Evolutionary conservation across 2,888 invertebrate genomes (phyloP).

Genomic region (Margaritifera margaritifera): DNA sequence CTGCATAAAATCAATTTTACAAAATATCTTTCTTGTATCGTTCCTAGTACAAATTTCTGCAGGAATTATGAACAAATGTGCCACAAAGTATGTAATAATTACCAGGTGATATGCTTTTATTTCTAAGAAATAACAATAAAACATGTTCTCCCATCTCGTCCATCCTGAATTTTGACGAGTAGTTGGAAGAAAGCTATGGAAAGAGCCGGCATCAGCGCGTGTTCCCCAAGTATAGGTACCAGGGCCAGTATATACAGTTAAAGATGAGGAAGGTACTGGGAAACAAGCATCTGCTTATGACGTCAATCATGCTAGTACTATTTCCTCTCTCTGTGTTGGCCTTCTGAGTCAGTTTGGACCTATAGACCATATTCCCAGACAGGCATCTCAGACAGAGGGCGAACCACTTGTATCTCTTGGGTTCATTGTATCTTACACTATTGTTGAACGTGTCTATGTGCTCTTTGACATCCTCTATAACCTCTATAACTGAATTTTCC

Average conservation of each 20-base stretch:
- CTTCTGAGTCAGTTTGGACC: constrained; percentile 33
- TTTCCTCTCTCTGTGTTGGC: constrained; percentile 73
- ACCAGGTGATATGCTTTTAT: too few species aligned
- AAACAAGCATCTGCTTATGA: constrained; percentile 84
- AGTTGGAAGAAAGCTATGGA: background rate
- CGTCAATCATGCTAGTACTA: constrained; percentile 87
- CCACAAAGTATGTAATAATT: too few species aligned
- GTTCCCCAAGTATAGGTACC: constrained; percentile 38
- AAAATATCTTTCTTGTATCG: too few species aligned
- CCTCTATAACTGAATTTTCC: background rate
- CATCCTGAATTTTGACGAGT: background rate
- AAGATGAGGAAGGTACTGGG: constrained; percentile 90
- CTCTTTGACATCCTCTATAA: background rate
- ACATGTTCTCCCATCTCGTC: too few species aligned
- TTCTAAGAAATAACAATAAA: too few species aligned
- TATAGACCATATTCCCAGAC: constrained; percentile 52
- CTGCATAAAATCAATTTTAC: too few species aligned
- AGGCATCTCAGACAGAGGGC: constrained; percentile 51
- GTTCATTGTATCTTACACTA: constrained; percentile 9
- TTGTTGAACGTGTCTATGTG: background rate
- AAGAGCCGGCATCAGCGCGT: too few species aligned
- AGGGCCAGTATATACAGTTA: constrained; percentile 89
- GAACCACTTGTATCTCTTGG: constrained; percentile 1
- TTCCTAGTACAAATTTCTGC: too few species aligned
- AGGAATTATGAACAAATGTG: too few species aligned